Evolutionary conservation across 37 sponge, comb jelly and placozoan species (phyloP).

Genomic region (Spongilla lacustris): DNA sequence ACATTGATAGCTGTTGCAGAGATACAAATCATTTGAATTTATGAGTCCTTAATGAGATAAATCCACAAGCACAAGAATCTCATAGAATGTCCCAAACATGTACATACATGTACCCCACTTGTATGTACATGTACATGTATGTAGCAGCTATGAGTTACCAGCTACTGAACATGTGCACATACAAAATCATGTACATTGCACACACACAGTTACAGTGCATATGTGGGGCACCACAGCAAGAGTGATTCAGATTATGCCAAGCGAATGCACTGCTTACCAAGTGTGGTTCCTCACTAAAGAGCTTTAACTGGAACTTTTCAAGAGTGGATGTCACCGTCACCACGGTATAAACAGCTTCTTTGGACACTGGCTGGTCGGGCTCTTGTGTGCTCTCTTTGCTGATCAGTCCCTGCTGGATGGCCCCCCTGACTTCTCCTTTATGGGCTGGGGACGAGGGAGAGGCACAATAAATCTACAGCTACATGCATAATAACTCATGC

Average conservation of each 20-base stretch:
- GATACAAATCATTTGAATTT: too few relatives aligned
- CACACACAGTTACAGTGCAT: too few relatives aligned
- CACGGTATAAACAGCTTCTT: background rate
- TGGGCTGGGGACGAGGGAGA: background rate
- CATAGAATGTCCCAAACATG: too few relatives aligned
- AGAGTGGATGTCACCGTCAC: slow-evolving; percentile 17
- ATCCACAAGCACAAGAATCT: too few relatives aligned
- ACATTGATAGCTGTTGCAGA: too few relatives aligned
- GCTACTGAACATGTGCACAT: too few relatives aligned
- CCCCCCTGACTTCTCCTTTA: slow-evolving; percentile 14
- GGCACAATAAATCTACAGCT: background rate
- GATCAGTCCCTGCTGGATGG: slow-evolving; percentile 28
- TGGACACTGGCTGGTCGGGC: background rate
- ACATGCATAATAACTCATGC: too few relatives aligned
- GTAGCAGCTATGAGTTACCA: background rate
- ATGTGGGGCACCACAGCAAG: too few relatives aligned
- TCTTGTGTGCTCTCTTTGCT: background rate
- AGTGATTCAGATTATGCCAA: too few relatives aligned
- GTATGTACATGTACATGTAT: background rate
- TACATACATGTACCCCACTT: background rate
- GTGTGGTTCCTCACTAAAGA: slow-evolving; percentile 51
- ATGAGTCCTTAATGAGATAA: too few relatives aligned
- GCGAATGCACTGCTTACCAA: slow-evolving; percentile 39
- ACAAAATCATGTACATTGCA: background rate
- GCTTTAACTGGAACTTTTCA: slow-evolving; percentile 34